Evolutionary conservation across 2,113 vertebrate genomes (phyloP).

Genomic region (Actinemys pallida): DNA sequence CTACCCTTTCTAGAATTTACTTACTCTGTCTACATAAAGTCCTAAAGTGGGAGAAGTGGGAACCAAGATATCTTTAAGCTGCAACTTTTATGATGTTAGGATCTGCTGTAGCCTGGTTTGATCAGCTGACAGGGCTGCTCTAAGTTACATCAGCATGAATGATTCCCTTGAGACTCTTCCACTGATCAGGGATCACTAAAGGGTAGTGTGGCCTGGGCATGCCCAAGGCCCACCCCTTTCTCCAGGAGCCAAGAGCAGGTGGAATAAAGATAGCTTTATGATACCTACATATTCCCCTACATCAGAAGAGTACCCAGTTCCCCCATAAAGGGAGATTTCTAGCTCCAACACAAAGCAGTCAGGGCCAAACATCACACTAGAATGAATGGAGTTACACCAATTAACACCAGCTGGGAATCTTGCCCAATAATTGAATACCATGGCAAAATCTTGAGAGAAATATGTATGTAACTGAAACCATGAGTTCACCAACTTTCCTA

Average conservation of each 20-base stretch:
- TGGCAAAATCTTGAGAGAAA: not conserved
- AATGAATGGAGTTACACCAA: not conserved
- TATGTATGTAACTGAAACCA: not conserved
- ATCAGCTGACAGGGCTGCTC: not conserved
- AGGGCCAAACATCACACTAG: not conserved
- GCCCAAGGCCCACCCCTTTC: not conserved
- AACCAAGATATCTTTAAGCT: not conserved
- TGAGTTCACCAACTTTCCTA: not conserved
- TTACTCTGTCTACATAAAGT: not conserved
- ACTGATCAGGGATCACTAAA: not conserved
- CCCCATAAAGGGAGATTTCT: not conserved
- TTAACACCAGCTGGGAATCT: not conserved
- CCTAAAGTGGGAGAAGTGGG: not conserved
- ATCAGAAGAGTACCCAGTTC: no score
- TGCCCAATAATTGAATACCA: not conserved
- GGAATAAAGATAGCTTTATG: not conserved
- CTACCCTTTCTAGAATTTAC: not conserved
- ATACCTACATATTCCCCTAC: no score
- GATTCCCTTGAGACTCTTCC: not conserved
- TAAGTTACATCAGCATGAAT: not conserved
- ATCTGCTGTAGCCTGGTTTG: not conserved
- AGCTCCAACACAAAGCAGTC: not conserved
- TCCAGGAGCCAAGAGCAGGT: not conserved
- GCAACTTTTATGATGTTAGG: rapidly evolving
- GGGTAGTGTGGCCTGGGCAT: not conserved